Conservation (phyloP, 1,140 invertebrate species). For the Mactra quadrangularis region DNA sequence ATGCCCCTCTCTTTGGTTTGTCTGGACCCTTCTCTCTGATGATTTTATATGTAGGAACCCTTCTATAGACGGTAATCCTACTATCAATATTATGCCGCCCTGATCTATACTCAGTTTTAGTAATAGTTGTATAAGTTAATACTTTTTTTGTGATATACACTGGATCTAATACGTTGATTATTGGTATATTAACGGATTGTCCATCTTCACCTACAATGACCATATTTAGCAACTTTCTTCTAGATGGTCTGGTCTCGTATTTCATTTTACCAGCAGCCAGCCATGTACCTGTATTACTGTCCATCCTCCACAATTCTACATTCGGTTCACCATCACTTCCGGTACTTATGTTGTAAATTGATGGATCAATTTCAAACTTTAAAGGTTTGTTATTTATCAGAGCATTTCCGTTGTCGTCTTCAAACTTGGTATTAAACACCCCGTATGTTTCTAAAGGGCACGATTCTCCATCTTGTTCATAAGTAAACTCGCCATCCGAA, state of each 20-base stretch:
- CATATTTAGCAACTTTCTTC: background rate
- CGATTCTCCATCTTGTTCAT: background rate
- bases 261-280: background rate
- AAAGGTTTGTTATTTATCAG: constrained; percentile 25
- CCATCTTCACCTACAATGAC: background rate
- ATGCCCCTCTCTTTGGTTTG: background rate
- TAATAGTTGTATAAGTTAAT: background rate
- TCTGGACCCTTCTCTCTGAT: background rate
- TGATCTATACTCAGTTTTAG: too few relatives aligned
- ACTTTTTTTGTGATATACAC: background rate
- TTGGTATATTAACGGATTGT: background rate
- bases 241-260: background rate
- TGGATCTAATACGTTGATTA: background rate
- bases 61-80: background rate
- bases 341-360: constrained; percentile 12
- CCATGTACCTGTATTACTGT: constrained; percentile 11
- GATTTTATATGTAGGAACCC: background rate
- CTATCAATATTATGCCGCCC: too few relatives aligned
- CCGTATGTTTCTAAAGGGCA: constrained; percentile 33
- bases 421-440: constrained; percentile 1
- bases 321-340: constrained; percentile 17
- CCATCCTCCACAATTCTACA: constrained; percentile 26
- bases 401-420: background rate
- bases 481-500: constrained; percentile 26
- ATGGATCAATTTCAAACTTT: constrained; percentile 11